Conservation (phyloP, 92 coral and sea anemone genomes). For the Diadumene lineata region DNA sequence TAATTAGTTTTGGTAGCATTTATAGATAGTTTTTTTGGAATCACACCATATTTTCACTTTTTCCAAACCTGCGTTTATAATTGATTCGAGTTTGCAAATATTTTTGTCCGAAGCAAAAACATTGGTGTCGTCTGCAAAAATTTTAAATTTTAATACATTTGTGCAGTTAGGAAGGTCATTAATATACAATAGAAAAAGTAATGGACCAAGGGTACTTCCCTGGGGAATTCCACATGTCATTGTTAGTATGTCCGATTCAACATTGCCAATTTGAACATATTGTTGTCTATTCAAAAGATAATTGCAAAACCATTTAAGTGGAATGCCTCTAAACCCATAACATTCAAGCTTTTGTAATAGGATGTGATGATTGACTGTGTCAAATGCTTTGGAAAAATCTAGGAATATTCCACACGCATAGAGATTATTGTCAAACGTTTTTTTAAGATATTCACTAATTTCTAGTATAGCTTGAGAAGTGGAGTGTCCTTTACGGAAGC, state of each 20-base stretch:
- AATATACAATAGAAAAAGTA: conserved; percentile 33
- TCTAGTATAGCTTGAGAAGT: conserved; percentile 28
- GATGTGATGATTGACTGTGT: conserved; percentile 26
- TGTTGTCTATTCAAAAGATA: background rate
- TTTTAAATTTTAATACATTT: conserved; percentile 28
- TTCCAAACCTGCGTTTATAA: conserved; percentile 31
- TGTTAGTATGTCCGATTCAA: conserved; percentile 12
- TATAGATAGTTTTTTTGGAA: conserved; percentile 59
- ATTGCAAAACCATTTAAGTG: background rate
- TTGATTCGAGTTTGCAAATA: conserved; percentile 26
- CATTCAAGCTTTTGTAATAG: conserved; percentile 6
- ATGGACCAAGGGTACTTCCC: conserved; percentile 29
- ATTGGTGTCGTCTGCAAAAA: conserved; percentile 48
- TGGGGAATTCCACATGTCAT: conserved; percentile 36
- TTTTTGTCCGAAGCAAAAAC: conserved; percentile 34
- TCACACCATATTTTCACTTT: conserved; percentile 62
- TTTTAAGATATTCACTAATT: conserved; percentile 18
- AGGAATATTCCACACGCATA: conserved; percentile 46
- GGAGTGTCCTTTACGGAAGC: conserved; percentile 38
- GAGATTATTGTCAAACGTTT: conserved; percentile 20
- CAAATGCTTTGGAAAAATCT: conserved; percentile 41
- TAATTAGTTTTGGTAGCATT: conserved; percentile 53
- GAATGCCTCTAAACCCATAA: background rate
- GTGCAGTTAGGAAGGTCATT: conserved; percentile 51
- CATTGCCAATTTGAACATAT: conserved; percentile 35